Percentiles rank a stretch among this genome's conserved stretches.
Evolutionary conservation across 1,140 invertebrate species (phyloP).

Genomic region (Argopecten irradians): DNA sequence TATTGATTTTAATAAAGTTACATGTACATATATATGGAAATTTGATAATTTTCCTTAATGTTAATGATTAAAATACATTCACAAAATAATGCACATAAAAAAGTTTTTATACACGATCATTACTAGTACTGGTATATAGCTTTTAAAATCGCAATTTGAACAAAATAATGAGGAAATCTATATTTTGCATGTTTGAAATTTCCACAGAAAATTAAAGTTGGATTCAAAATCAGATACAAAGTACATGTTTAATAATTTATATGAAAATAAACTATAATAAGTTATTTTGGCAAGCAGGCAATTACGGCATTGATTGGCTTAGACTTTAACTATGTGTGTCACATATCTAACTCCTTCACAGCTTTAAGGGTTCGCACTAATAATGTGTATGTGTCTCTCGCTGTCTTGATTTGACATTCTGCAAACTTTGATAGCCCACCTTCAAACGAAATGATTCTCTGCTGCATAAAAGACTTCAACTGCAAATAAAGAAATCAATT

Average conservation of each 20-base stretch:
- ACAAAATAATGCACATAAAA: too few species aligned
- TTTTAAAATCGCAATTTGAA: too few species aligned
- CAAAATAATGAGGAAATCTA: too few species aligned
- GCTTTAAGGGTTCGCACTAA: slow-evolving; percentile 54
- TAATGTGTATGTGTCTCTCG: slow-evolving; percentile 62
- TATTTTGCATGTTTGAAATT: too few species aligned
- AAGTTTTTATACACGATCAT: too few species aligned
- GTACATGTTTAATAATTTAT: background rate
- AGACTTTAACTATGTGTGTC: background rate
- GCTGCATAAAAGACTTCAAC: slow-evolving; percentile 59
- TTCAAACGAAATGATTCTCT: slow-evolving; percentile 60
- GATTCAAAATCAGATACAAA: background rate
- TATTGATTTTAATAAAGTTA: too few species aligned
- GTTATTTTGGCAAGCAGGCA: background rate
- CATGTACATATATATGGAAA: too few species aligned
- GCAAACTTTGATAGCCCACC: slow-evolving; percentile 62
- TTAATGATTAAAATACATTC: too few species aligned
- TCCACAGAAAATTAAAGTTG: too few species aligned
- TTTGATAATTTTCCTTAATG: too few species aligned
- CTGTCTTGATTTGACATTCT: slow-evolving; percentile 65
- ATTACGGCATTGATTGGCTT: background rate
- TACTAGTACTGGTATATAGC: too few species aligned
- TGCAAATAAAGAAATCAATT: slow-evolving; percentile 46
- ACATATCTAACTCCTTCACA: slow-evolving; percentile 56
- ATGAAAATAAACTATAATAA: background rate